Conservation (phyloP, 2,113 vertebrate genomes). For the Paramisgurnus dabryanus region DNA sequence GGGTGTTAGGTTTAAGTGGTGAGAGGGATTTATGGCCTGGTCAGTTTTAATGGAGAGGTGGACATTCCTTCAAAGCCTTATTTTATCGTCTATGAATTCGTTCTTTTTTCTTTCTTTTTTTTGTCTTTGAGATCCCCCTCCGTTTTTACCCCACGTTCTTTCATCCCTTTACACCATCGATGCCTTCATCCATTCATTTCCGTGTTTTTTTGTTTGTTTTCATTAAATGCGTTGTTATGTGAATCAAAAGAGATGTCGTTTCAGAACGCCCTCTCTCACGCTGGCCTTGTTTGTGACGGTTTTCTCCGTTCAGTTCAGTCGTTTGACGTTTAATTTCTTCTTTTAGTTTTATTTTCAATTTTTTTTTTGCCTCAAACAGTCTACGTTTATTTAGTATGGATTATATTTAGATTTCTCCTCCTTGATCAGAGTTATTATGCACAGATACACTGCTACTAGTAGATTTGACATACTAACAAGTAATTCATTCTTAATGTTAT, state of each 20-base stretch:
- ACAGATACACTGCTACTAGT: constrained; percentile 67
- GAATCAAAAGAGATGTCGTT: constrained; percentile 36
- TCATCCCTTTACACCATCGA: constrained; percentile 34
- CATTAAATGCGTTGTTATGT: constrained; percentile 1
- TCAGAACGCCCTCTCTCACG: constrained; percentile 68
- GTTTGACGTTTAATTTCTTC: constrained; percentile 54
- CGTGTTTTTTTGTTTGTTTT: constrained; percentile 21
- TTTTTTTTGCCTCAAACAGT: constrained; percentile 45
- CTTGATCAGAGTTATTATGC: constrained; percentile 57
- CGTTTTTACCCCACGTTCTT: constrained; percentile 40
- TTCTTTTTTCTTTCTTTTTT: not conserved
- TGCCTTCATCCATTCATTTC: constrained; percentile 14
- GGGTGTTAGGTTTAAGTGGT: constrained; percentile 10
- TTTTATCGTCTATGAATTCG: not conserved
- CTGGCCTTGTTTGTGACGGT: constrained; percentile 74
- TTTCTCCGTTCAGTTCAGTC: constrained; percentile 70
- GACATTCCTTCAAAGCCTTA: constrained; percentile 12
- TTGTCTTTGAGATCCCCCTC: constrained; percentile 39
- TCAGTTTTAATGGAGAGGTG: not conserved
- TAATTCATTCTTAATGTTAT: constrained; percentile 56
- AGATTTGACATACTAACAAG: constrained; percentile 62
- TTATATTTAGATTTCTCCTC: constrained; percentile 52
- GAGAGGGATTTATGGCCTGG: constrained; percentile 2
- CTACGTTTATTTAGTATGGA: constrained; percentile 53
- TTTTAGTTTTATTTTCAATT: constrained; percentile 45